Conservation (phyloP, 2,113 vertebrate species). For the Sinosuthora webbiana region DNA sequence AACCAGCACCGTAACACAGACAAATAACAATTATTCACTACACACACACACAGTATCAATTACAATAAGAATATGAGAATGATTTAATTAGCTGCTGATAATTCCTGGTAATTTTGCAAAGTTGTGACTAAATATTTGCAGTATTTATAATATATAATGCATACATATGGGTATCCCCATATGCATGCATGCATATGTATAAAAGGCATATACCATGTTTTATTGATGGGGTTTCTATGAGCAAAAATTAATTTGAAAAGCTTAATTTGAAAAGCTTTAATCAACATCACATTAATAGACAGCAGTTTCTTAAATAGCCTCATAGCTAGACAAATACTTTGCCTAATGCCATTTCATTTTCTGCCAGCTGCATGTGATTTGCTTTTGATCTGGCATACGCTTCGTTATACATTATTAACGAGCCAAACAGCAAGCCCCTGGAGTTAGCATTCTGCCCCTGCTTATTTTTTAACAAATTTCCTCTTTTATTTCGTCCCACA, state of each 20-base stretch:
- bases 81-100: constrained; percentile 10
- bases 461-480: constrained; percentile 74
- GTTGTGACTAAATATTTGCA: neutral
- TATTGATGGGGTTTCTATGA: constrained; percentile 20
- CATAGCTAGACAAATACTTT: constrained; percentile 59
- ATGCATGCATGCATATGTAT: neutral
- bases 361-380: constrained; percentile 53
- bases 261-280: constrained; percentile 48
- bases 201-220: neutral
- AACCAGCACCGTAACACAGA: neutral
- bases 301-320: constrained; percentile 56
- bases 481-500: constrained; percentile 63
- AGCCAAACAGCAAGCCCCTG: constrained; percentile 62
- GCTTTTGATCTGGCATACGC: constrained; percentile 67
- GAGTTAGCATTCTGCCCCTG: constrained; percentile 62
- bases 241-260: constrained; percentile 47
- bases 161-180: neutral
- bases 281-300: constrained; percentile 46
- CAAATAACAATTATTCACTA: neutral
- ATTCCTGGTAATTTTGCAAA: neutral
- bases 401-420: constrained; percentile 73
- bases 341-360: constrained; percentile 55
- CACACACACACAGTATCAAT: neutral
- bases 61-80: neutral
- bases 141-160: neutral